These are phyloP conservation scores for Neogale vison DNA, from an alignment of 2,113 vertebrate genomes.

Conservation along the genomic window DNA sequence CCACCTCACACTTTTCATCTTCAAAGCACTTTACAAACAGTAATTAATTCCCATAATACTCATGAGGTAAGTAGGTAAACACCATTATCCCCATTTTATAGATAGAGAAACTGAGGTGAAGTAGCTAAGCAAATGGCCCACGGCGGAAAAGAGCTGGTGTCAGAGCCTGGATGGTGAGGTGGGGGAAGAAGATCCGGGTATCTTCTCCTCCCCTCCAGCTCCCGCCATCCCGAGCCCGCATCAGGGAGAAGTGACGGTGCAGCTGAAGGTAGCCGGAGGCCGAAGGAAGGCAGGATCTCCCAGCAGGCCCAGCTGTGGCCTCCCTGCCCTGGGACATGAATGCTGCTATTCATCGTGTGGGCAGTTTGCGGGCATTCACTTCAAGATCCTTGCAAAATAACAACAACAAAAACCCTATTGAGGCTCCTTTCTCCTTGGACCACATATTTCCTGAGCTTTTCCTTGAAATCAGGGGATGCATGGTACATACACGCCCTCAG, in stretches of 20 bases:
- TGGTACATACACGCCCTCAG: slow-evolving; percentile 69
- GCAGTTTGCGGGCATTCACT: slow-evolving; percentile 75
- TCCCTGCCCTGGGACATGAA: slow-evolving; percentile 77
- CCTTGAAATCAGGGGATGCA: slow-evolving; percentile 72
- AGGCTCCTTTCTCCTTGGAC: slow-evolving; percentile 71
- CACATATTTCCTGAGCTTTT: slow-evolving; percentile 79
- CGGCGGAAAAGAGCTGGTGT: slow-evolving; percentile 32
- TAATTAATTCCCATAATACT: slow-evolving; percentile 73
- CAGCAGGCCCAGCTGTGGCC: neutral
- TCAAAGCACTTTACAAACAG: slow-evolving; percentile 73
- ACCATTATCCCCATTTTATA: slow-evolving; percentile 76
- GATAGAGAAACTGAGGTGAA: slow-evolving; percentile 74
- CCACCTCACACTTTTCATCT: slow-evolving; percentile 70
- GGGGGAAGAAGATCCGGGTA: neutral
- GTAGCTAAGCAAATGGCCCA: slow-evolving; percentile 40
- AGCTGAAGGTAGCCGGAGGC: neutral
- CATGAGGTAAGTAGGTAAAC: slow-evolving; percentile 76
- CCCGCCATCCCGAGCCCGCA: rapidly evolving
- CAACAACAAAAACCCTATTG: slow-evolving; percentile 78
- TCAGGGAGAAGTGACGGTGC: neutral
- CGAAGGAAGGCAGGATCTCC: neutral
- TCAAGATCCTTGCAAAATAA: slow-evolving; percentile 80
- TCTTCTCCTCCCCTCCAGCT: neutral
- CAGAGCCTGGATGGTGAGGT: neutral
- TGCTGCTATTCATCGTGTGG: slow-evolving; percentile 79